phyloP scores from a whole-genome alignment of 2,113 vertebrate genomes.

The Conger conger region DNA sequence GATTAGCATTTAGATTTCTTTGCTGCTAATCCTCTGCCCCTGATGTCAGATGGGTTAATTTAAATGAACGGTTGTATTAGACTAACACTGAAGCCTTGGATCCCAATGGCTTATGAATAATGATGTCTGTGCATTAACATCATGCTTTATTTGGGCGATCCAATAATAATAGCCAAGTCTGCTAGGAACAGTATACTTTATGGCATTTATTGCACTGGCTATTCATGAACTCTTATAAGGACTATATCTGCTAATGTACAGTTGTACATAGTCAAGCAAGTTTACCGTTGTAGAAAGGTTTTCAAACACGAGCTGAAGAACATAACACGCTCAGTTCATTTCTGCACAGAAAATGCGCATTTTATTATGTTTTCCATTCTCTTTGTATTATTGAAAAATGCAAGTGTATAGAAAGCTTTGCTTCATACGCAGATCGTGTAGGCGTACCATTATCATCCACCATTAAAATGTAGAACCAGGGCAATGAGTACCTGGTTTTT shows the following conservation, averaged over 20 bases:
- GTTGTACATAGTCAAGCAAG: not conserved
- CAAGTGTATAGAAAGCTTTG: not conserved
- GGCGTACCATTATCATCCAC: not conserved
- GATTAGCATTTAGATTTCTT: not conserved
- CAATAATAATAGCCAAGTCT: not conserved
- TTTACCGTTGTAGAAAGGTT: not conserved
- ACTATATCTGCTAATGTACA: not conserved
- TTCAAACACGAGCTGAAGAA: not conserved
- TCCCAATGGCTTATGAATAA: not conserved
- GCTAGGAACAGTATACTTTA: not conserved
- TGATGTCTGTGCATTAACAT: not conserved
- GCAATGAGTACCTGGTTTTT: not conserved
- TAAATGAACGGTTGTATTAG: slow-evolving; percentile 34
- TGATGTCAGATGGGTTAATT: slow-evolving; percentile 34
- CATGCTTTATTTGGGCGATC: not conserved
- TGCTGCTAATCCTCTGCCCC: not conserved
- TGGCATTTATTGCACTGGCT: not conserved
- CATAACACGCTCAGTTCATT: not conserved
- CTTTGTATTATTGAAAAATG: not conserved
- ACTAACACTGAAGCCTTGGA: not conserved
- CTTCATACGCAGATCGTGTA: not conserved
- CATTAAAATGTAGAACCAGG: not conserved
- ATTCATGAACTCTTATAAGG: not conserved
- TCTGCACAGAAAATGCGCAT: not conserved
- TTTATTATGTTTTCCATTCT: not conserved